Evolutionary conservation across 1,140 invertebrate species (phyloP).

Genomic region (Trichogramma pretiosum): DNA sequence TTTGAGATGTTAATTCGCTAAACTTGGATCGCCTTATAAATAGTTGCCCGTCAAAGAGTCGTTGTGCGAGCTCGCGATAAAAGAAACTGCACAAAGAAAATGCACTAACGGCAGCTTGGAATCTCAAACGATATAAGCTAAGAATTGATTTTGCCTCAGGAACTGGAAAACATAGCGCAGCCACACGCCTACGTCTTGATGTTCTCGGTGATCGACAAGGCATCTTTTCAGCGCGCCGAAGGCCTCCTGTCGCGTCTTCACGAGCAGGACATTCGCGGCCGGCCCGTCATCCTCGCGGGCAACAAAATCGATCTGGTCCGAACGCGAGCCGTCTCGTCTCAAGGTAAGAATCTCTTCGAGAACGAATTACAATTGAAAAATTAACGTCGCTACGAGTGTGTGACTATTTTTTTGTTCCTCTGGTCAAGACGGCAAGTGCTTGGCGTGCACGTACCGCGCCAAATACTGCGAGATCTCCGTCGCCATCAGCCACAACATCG

Average conservation of each 20-base stretch:
- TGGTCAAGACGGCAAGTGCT: slow-evolving; percentile 70
- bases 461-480: slow-evolving; percentile 87
- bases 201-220: slow-evolving; percentile 85
- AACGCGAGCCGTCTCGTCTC: slow-evolving; percentile 75
- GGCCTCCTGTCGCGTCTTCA: slow-evolving; percentile 64
- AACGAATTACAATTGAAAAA: no score
- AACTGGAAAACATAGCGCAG: slow-evolving; percentile 59
- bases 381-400: neutral
- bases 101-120: slow-evolving; percentile 47
- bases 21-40: neutral
- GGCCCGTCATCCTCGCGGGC: slow-evolving; percentile 79
- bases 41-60: neutral
- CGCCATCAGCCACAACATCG: slow-evolving; percentile 83
- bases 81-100: neutral
- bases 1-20: no score
- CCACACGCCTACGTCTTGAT: slow-evolving; percentile 82
- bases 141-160: no score
- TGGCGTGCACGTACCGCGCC: slow-evolving; percentile 73
- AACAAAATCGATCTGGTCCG: slow-evolving; percentile 94
- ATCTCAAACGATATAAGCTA: no score
- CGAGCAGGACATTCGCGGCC: slow-evolving; percentile 62
- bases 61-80: neutral
- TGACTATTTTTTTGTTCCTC: slow-evolving; percentile 7
- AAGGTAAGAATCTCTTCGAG: no score
- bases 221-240: slow-evolving; percentile 75